phyloP scores from a whole-genome alignment of 2,113 vertebrate genomes.

The Reinhardtius hippoglossoides region DNA sequence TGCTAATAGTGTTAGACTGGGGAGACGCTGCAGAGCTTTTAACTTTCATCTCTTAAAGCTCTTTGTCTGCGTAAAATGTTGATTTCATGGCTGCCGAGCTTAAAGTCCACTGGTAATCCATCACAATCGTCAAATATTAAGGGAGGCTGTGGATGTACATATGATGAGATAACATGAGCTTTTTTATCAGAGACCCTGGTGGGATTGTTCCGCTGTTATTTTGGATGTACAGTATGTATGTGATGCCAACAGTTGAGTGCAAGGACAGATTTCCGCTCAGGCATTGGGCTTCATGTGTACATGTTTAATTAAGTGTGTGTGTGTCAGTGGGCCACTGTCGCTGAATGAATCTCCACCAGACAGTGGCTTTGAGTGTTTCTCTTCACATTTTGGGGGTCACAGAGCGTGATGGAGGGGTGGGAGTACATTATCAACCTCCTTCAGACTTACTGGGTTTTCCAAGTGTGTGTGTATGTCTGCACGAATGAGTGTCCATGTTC shows the following conservation, averaged over 20 bases:
- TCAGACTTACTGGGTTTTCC: slow-evolving; percentile 54
- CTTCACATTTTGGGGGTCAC: slow-evolving; percentile 33
- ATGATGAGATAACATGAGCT: background rate
- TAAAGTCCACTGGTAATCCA: slow-evolving; percentile 20
- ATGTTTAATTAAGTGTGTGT: background rate
- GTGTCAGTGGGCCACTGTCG: slow-evolving; percentile 24
- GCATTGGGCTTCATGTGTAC: background rate
- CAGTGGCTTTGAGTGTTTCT: background rate
- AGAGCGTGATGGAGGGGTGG: slow-evolving; percentile 28
- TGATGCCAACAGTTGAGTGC: background rate
- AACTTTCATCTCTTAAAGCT: slow-evolving; percentile 53
- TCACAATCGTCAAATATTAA: slow-evolving; percentile 31
- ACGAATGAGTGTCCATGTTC: slow-evolving; percentile 39
- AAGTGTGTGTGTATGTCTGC: slow-evolving; percentile 25
- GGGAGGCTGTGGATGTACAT: slow-evolving; percentile 8
- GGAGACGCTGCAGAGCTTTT: slow-evolving; percentile 53
- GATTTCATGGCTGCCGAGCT: slow-evolving; percentile 56
- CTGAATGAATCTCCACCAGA: slow-evolving; percentile 29
- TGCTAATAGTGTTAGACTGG: slow-evolving; percentile 67
- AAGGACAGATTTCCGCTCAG: background rate
- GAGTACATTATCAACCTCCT: slow-evolving; percentile 58
- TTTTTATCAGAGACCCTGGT: background rate
- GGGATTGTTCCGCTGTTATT: background rate
- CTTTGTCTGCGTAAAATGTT: slow-evolving; percentile 54
- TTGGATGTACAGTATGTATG: background rate